Evolutionary conservation across 2,797 vertebrate genomes (phyloP).

Genomic region (Limosa lapponica): DNA sequence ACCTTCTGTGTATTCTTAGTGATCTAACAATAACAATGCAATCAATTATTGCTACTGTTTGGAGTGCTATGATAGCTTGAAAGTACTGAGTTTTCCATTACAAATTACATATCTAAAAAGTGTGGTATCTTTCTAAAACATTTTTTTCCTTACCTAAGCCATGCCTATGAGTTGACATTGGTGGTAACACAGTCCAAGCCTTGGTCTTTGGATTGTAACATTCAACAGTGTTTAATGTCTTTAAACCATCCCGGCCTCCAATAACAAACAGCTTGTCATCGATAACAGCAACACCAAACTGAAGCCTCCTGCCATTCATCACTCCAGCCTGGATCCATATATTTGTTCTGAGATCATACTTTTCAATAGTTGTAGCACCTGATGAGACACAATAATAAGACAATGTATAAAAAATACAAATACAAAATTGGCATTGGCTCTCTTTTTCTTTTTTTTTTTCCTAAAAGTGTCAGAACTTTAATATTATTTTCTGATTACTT

Average conservation of each 20-base stretch:
- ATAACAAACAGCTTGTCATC: slow-evolving; percentile 84
- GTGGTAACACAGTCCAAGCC: slow-evolving; percentile 81
- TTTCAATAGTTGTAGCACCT: slow-evolving; percentile 84
- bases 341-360: slow-evolving; percentile 84
- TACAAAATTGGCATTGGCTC: neutral
- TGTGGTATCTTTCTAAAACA: neutral
- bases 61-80: neutral
- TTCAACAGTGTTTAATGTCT: slow-evolving; percentile 84
- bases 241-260: slow-evolving; percentile 83
- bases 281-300: slow-evolving; percentile 84
- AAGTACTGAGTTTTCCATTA: neutral
- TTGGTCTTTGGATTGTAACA: slow-evolving; percentile 84
- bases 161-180: slow-evolving; percentile 84
- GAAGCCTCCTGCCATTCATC: slow-evolving; percentile 82
- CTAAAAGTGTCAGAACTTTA: neutral
- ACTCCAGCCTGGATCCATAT: slow-evolving; percentile 83
- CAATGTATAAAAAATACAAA: neutral
- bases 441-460: neutral
- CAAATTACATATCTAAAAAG: neutral
- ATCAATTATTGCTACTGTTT: neutral
- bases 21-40: neutral
- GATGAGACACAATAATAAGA: slow-evolving; percentile 64
- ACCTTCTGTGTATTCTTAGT: neutral
- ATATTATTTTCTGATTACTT: neutral
- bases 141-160: slow-evolving; percentile 80